These are phyloP conservation scores for Phalloptychus januarius DNA, from an alignment of 2,797 vertebrate species.

Conservation along the genomic window DNA sequence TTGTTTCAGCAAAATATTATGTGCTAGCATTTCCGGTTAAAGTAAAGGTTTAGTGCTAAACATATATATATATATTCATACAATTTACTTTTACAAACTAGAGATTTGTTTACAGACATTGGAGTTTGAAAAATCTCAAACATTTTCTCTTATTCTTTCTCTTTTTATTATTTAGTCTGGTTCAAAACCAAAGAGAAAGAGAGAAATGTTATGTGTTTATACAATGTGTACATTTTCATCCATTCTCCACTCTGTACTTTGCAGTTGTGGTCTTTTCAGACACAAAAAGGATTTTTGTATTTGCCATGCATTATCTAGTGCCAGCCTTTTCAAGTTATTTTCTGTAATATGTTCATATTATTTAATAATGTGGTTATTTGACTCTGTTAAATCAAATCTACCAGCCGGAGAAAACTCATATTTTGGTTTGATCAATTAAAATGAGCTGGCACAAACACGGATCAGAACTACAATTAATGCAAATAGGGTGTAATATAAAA, in stretches of 20 bases:
- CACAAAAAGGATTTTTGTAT: background rate
- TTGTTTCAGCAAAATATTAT: background rate
- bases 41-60: background rate
- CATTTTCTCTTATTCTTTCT: background rate
- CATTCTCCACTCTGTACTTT: background rate
- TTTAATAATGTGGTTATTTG: background rate
- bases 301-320: background rate
- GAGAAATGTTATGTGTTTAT: background rate
- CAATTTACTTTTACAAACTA: background rate
- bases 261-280: background rate
- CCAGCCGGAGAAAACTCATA: background rate
- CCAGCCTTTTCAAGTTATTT: background rate
- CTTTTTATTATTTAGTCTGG: no score
- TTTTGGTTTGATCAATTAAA: background rate
- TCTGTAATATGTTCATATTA: background rate
- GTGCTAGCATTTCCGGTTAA: background rate
- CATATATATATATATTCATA: background rate
- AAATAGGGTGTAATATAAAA: no score
- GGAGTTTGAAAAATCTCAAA: background rate
- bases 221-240: background rate
- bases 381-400: background rate
- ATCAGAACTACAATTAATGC: no score
- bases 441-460: no score
- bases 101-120: background rate
- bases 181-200: no score